Evolutionary conservation across 2,113 vertebrate genomes (phyloP).

Genomic region (Urocynchramus pylzowi): DNA sequence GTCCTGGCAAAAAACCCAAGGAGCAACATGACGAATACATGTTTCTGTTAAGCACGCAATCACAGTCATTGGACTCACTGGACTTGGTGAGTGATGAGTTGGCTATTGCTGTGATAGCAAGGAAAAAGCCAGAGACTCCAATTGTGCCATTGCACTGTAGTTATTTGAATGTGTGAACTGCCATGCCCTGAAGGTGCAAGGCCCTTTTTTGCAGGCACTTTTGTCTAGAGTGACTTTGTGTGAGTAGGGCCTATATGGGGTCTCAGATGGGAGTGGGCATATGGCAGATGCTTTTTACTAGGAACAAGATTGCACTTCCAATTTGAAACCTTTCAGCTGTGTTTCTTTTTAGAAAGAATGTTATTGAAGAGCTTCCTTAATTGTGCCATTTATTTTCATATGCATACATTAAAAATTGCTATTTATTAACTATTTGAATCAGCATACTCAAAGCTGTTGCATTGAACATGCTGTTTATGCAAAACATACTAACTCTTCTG

Average conservation of each 20-base stretch:
- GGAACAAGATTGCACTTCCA: not conserved
- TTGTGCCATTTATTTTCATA: not conserved
- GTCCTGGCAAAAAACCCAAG: conserved; percentile 26
- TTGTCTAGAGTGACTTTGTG: not conserved
- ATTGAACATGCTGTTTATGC: not conserved
- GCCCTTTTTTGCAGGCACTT: not conserved
- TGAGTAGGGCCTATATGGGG: not conserved
- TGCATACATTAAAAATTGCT: not conserved
- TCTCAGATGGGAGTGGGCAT: not conserved
- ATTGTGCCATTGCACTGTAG: not conserved
- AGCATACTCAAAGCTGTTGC: not conserved
- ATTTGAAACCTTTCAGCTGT: not conserved
- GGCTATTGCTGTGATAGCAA: not conserved
- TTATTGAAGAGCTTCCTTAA: not conserved
- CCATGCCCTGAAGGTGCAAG: not conserved
- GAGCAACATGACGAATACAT: conserved; percentile 46
- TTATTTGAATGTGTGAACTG: not conserved
- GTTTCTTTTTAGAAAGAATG: not conserved
- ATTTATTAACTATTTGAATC: not conserved
- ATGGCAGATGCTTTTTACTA: not conserved
- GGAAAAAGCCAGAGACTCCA: not conserved
- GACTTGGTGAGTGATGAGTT: conserved; percentile 72
- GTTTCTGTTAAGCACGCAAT: conserved; percentile 31
- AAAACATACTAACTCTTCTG: not conserved
- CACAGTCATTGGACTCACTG: not conserved